Base-by-base conservation (phyloP, 2,113 vertebrate species). In the Phaethon lepturus region DNA sequence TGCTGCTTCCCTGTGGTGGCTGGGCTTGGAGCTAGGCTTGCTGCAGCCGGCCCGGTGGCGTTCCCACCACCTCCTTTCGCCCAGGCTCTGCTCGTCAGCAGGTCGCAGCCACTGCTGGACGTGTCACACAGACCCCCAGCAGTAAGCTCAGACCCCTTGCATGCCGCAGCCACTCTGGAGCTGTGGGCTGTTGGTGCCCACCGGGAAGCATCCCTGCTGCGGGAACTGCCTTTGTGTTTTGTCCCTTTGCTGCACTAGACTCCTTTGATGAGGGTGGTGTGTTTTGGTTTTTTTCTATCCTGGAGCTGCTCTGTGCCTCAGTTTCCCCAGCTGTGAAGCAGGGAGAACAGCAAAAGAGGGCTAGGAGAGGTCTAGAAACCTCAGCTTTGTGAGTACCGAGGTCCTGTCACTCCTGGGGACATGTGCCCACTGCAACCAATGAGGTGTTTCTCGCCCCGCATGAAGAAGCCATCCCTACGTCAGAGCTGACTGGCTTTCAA, bases 31-130 rank as follows among this genome's bases (percentile, higher is more conserved):
- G 49, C 42, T 24, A 14, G 15, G 56, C 26, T 23, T 0, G 2
- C 49, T 3, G 12, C 42, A 38, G 35, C 31, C 44, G n/a, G 22
- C 38, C 28, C 16, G 10, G 0, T 0, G 0, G 9, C 40, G 45
- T n/a, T 53, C 29, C 26, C 4, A 17, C 26, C 14, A 33, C 12
- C 23, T 79, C 16, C 9, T 53, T 38, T 69, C 20, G 18, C 29
- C 15, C 22, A 11, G 62, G 28, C 25, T 63, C 25, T 81, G 62
- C 53, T 38, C 2, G 2, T 17, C 67, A 86, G 33, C 67, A 53
- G 52, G 45, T 92, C 53, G 25, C 45, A 60, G 82, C 38, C 16
- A 7, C 59, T 35, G 47, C 84, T 76, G 76, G 35, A 24, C 2
- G 3, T 44, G 18, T 20, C 20, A 38, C 1, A 3, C 50, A 40